phyloP scores from a whole-genome alignment of 2,797 vertebrate species.

The Halcyon chelicuti region DNA sequence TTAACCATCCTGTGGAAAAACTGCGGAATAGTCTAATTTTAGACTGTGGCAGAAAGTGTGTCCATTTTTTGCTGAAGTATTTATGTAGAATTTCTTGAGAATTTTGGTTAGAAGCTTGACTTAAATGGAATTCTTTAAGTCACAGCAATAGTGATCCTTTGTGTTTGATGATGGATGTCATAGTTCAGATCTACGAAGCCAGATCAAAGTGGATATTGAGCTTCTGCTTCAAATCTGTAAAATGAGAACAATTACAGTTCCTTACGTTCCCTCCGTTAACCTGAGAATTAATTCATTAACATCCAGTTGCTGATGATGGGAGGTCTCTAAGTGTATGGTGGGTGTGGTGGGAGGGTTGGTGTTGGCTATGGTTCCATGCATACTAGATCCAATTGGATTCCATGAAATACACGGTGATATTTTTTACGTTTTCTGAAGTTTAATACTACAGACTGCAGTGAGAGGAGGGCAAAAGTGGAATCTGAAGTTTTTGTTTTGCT shows the following conservation, averaged over 20 bases:
- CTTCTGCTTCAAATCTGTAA: neutral
- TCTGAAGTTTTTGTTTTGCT: neutral
- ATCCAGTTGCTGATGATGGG: neutral
- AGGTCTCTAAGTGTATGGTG: neutral
- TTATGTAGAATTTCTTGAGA: neutral
- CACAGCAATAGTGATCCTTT: neutral
- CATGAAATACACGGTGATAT: neutral
- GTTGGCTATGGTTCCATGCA: neutral
- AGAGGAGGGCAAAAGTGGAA: neutral
- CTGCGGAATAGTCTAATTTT: neutral
- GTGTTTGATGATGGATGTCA: neutral
- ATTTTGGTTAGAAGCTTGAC: neutral
- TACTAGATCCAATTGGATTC: neutral
- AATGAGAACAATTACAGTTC: neutral
- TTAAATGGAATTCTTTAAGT: neutral
- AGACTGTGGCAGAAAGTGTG: neutral
- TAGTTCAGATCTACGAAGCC: neutral
- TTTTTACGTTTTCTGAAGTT: neutral
- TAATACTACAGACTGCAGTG: neutral
- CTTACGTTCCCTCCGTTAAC: accelerated
- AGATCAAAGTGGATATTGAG: neutral
- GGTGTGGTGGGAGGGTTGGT: neutral
- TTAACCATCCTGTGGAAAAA: neutral
- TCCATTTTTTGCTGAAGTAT: neutral
- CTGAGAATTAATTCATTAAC: neutral